Percentiles rank a stretch among this genome's conserved stretches.
phyloP scores from a whole-genome alignment of 2,113 vertebrate species.

The Lepisosteus osseus region DNA sequence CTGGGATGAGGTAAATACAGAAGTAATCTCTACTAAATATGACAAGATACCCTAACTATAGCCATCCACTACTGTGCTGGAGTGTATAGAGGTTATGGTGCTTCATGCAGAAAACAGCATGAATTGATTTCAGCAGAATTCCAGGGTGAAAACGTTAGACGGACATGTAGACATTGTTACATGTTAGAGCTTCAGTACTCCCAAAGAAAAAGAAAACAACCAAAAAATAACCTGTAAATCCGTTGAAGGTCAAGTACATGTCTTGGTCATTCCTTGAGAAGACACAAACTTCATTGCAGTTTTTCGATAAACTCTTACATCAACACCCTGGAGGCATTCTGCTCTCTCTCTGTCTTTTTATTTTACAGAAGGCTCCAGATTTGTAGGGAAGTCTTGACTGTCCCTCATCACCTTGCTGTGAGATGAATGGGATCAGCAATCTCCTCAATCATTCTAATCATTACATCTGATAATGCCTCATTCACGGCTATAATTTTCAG shows the following conservation, averaged over 20 bases:
- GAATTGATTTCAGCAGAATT: too few relatives aligned
- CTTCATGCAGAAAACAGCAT: too few relatives aligned
- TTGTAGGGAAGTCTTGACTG: slow-evolving; percentile 34
- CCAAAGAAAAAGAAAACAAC: too few relatives aligned
- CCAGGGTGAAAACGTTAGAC: too few relatives aligned
- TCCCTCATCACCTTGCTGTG: slow-evolving; percentile 67
- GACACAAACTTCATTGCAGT: slow-evolving; percentile 41
- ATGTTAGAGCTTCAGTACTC: too few relatives aligned
- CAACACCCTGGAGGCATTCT: slow-evolving; percentile 43
- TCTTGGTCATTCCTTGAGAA: slow-evolving; percentile 21
- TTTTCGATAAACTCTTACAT: slow-evolving; percentile 47
- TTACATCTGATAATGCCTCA: slow-evolving; percentile 57
- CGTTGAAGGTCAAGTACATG: slow-evolving; percentile 53
- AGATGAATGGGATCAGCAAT: slow-evolving; percentile 61
- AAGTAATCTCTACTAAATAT: background rate
- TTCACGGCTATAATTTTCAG: slow-evolving; percentile 49
- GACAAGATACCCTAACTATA: too few relatives aligned
- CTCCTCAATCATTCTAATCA: slow-evolving; percentile 74
- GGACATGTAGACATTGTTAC: too few relatives aligned
- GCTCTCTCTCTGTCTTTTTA: slow-evolving; percentile 30
- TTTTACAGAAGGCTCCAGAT: slow-evolving; percentile 59
- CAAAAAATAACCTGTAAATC: too few relatives aligned
- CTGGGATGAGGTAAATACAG: slow-evolving; percentile 40
- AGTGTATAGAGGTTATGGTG: too few relatives aligned
- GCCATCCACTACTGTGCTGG: too few relatives aligned